Base-by-base conservation (phyloP, 92 coral and sea anemone species). In the Siderastrea radians region DNA sequence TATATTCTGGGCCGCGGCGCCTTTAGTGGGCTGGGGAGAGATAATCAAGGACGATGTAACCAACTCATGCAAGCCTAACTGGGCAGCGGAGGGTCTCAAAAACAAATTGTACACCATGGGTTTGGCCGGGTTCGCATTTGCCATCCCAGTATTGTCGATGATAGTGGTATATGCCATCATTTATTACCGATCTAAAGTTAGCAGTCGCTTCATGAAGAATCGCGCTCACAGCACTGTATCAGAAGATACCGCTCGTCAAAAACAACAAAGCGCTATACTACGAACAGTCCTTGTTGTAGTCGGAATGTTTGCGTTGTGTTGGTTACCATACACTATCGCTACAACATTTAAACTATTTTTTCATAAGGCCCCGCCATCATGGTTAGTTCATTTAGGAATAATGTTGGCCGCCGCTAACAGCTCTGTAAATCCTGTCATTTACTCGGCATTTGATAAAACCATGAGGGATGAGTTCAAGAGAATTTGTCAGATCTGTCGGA, bases 21-120 rank as follows among this genome's bases (percentile, higher is more conserved):
- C 98, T 58, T 15, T 91, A 11, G 84, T 79, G 73, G 98, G 98
- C 58, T 95, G 98, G 98, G 98, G 98, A 67, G 96, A 93, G 84
- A 89, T 95, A 53, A 79, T 93, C 4, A 76, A 88, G 43, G 98
- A 95, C 52, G 72, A 85, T 3, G 86, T 84, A 13, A 95, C 98
- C 55, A 83, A 84, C 86, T 68, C 98, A 15, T 95, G 98, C 89
- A 95, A 95, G 75, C 98, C 98, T 16, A 91, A 95, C 89, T 95
- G 98, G 98, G 86, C 95, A 72, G 96, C 98, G 46, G 54, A 71
- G 15, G 88, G 91, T 19, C 68, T 93, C 7, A 75, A 63, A 57
- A 86, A 93, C 86, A 80, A 77, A 51, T 81, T 80, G 46, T 95
- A 91, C 72, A 88, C 98, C 38, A 75, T 95, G 61, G 90, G 96